These are phyloP conservation scores for Limnephilus rhombicus DNA, from an alignment of 2,888 invertebrate genomes.

Conservation along the genomic window DNA sequence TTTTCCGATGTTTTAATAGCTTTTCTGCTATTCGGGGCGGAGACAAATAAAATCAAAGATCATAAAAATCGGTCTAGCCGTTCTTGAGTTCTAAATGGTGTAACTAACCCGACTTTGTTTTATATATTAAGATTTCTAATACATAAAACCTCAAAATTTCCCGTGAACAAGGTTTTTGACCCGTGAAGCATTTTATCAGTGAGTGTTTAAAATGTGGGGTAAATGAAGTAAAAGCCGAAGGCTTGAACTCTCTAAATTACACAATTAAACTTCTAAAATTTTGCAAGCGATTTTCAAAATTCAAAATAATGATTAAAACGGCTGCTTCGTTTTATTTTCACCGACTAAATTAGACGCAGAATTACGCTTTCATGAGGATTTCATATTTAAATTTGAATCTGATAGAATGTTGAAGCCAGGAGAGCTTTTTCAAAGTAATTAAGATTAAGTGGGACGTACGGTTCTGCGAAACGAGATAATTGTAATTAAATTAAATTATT, in stretches of 20 bases:
- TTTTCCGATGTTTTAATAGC: no score
- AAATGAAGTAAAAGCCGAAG: background rate
- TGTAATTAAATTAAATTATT: background rate
- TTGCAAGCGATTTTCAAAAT: background rate
- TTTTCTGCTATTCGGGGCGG: no score
- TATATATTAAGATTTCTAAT: no score
- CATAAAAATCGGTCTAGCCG: no score
- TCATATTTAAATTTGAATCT: background rate
- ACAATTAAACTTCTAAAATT: background rate
- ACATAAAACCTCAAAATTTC: background rate
- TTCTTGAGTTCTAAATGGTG: no score
- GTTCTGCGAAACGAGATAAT: background rate
- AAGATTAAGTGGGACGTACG: background rate
- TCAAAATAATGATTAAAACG: background rate
- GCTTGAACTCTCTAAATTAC: background rate
- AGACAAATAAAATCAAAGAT: no score
- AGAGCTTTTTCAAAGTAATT: background rate
- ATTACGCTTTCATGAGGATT: background rate
- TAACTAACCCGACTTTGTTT: no score
- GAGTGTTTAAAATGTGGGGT: background rate
- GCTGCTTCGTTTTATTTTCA: background rate
- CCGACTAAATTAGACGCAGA: background rate
- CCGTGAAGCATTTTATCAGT: background rate
- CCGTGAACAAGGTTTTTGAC: background rate
- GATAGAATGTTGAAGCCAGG: background rate